Conservation (phyloP, 2,888 invertebrate species). For the Rhogogaster chlorosoma region DNA sequence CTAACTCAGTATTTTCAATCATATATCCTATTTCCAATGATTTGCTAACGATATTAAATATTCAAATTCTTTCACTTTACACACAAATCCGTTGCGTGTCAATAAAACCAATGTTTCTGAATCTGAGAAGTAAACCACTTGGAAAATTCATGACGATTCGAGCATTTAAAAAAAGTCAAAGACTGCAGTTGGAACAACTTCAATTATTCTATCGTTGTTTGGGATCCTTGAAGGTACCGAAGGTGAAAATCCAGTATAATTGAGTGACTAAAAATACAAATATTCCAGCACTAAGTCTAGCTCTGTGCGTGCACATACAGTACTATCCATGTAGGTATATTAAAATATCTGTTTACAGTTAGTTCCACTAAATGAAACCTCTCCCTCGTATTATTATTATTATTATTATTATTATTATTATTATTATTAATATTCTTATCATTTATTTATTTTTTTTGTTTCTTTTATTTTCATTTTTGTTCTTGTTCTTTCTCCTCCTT, state of each 20-base stretch:
- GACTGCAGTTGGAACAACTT: too few relatives aligned
- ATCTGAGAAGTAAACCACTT: too few relatives aligned
- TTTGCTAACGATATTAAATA: too few relatives aligned
- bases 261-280: background rate
- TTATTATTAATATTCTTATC: background rate
- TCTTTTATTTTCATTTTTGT: too few relatives aligned
- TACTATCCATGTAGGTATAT: constrained; percentile 75
- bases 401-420: background rate
- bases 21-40: background rate
- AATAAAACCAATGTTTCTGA: too few relatives aligned
- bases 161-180: background rate
- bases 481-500: background rate
- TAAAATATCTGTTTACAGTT: constrained; percentile 72
- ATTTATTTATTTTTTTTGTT: background rate
- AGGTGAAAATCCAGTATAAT: background rate
- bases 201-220: too few relatives aligned
- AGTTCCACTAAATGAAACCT: constrained; percentile 29
- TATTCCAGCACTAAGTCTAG: background rate
- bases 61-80: too few relatives aligned
- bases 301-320: constrained; percentile 57
- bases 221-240: too few relatives aligned
- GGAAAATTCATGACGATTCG: too few relatives aligned
- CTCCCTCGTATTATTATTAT: background rate
- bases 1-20: background rate
- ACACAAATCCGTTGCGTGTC: too few relatives aligned